phyloP scores from a whole-genome alignment of 2,113 vertebrate genomes.

The Steatornis caripensis region DNA sequence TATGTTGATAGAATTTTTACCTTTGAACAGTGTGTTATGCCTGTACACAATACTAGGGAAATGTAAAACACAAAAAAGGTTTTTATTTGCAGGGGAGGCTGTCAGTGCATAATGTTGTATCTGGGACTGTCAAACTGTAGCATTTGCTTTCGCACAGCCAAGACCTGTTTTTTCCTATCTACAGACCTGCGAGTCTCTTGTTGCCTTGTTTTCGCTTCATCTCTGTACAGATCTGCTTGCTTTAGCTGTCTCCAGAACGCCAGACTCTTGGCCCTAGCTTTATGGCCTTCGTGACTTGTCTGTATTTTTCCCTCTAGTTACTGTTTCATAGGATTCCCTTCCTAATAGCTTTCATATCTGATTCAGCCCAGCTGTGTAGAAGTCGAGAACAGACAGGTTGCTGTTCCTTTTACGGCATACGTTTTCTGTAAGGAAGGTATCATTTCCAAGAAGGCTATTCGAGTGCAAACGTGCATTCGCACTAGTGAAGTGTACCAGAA shows the following conservation, averaged over 20 bases:
- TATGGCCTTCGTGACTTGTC: neutral
- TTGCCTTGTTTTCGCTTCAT: neutral
- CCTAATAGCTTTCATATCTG: neutral
- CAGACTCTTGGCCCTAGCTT: neutral
- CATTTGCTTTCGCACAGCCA: neutral
- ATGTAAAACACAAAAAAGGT: neutral
- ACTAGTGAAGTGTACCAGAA: neutral
- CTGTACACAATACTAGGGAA: neutral
- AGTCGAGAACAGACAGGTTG: neutral
- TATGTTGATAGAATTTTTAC: neutral
- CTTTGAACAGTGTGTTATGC: neutral
- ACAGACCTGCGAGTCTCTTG: neutral
- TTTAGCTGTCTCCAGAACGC: neutral
- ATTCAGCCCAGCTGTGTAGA: neutral
- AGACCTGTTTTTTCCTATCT: neutral
- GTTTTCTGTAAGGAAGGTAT: neutral
- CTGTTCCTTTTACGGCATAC: neutral
- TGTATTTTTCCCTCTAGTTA: neutral
- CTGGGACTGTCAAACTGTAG: neutral
- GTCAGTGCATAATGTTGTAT: neutral
- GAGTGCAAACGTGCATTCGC: neutral
- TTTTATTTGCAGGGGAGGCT: neutral
- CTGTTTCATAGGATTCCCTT: neutral
- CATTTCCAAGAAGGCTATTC: neutral
- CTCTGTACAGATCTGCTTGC: neutral